Conservation (phyloP, 2,888 invertebrate species). For the Drosophila greeni region DNA sequence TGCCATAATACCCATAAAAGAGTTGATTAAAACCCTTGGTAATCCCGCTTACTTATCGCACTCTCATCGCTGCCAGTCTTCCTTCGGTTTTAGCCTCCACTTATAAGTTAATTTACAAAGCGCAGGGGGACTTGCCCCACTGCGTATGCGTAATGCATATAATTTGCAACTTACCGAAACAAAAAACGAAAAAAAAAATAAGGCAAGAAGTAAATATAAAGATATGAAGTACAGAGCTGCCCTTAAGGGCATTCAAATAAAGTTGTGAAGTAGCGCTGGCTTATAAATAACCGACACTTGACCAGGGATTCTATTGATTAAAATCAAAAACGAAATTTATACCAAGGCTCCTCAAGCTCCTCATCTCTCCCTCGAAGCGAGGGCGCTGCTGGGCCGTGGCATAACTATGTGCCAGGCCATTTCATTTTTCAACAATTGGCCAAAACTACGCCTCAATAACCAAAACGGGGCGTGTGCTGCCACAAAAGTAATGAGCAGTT, state of each 20-base stretch:
- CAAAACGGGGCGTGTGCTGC: slow-evolving; percentile 50
- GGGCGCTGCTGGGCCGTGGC: slow-evolving; percentile 26
- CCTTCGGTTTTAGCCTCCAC: slow-evolving; percentile 19
- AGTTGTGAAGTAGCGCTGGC: slow-evolving; percentile 70
- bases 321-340: slow-evolving; percentile 63
- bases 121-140: slow-evolving; percentile 24
- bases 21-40: slow-evolving; percentile 19
- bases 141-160: slow-evolving; percentile 69
- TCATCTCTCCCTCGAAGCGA: slow-evolving; percentile 38
- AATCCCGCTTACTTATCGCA: slow-evolving; percentile 32
- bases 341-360: slow-evolving; percentile 12
- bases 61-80: slow-evolving; percentile 20
- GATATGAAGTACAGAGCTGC: slow-evolving; percentile 2
- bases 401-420: slow-evolving; percentile 72
- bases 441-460: slow-evolving; percentile 68
- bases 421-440: slow-evolving; percentile 73
- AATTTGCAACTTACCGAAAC: slow-evolving; percentile 51
- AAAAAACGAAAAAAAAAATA: slow-evolving; percentile 2
- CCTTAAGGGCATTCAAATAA: slow-evolving; percentile 63
- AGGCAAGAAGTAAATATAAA: slow-evolving; percentile 4
- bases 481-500: slow-evolving; percentile 71
- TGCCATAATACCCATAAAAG: slow-evolving; percentile 8
- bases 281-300: slow-evolving; percentile 70
- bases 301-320: slow-evolving; percentile 54
- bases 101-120: slow-evolving; percentile 67